Percentiles rank a stretch among this genome's conserved stretches.
phyloP scores from a whole-genome alignment of 2,888 invertebrate genomes.

The Xestia xanthographa region DNA sequence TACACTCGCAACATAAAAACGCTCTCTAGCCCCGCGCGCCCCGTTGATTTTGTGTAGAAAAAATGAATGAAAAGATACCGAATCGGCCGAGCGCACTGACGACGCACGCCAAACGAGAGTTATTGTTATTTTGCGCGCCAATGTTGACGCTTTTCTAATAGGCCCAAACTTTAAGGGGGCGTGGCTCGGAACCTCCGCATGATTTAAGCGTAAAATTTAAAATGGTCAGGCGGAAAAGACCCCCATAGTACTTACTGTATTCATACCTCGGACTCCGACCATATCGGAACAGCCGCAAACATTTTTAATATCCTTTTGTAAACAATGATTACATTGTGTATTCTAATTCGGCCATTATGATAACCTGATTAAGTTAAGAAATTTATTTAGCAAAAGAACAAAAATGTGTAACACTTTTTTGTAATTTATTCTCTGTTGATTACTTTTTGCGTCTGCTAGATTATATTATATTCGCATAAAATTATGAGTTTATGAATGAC shows the following conservation, averaged over 20 bases:
- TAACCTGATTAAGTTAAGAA: slow-evolving; percentile 40
- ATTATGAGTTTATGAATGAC: neutral
- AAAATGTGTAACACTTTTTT: slow-evolving; percentile 11
- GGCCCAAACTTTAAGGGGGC: no score
- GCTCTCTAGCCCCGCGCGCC: no score
- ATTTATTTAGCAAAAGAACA: slow-evolving; percentile 13
- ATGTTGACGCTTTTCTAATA: no score
- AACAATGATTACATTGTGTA: slow-evolving; percentile 52
- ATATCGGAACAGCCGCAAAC: slow-evolving; percentile 27
- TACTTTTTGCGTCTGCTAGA: slow-evolving; percentile 4
- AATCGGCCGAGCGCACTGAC: no score
- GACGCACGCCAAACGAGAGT: no score
- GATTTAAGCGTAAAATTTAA: no score
- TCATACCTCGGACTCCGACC: neutral
- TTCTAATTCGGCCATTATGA: slow-evolving; percentile 43
- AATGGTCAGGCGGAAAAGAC: no score
- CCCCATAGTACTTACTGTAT: neutral
- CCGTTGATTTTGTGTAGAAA: no score
- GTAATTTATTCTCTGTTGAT: slow-evolving; percentile 4
- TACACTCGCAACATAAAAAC: no score
- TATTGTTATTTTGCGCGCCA: no score
- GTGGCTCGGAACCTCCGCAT: no score
- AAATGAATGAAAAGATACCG: no score
- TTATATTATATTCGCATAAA: slow-evolving; percentile 21
- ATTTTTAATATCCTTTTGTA: slow-evolving; percentile 41